Percentiles rank a stretch among this genome's conserved stretches.
These are phyloP conservation scores for Sarcophaga carnaria DNA, from an alignment of 2,888 invertebrate genomes.

Conservation along the genomic window DNA sequence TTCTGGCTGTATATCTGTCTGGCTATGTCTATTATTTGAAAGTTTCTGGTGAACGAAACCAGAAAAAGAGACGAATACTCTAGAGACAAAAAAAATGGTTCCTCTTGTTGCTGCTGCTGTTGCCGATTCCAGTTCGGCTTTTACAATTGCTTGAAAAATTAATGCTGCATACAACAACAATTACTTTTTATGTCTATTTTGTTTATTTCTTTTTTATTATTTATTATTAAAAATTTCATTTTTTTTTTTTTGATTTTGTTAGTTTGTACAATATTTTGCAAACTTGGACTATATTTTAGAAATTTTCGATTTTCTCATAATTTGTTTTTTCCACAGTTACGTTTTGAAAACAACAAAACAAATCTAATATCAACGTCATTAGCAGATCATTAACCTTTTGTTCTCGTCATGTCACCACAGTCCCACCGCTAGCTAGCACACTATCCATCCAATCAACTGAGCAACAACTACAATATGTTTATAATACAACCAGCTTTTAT, in stretches of 20 bases:
- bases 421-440: not conserved
- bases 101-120: conserved; percentile 39
- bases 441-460: conserved; percentile 12
- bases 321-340: conserved; percentile 16
- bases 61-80: conserved; percentile 21
- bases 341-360: conserved; percentile 16
- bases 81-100: conserved; percentile 33
- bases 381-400: conserved; percentile 64
- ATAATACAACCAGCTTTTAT: conserved; percentile 17
- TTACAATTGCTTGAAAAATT: conserved; percentile 53
- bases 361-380: conserved; percentile 45
- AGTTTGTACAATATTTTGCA: conserved; percentile 4
- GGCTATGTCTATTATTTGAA: conserved; percentile 20
- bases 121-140: conserved; percentile 13
- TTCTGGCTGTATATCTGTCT: conserved; percentile 36
- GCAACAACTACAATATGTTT: not conserved
- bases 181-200: not conserved
- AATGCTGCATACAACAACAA: conserved; percentile 37
- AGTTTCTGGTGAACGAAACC: conserved; percentile 27
- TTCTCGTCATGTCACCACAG: conserved; percentile 41
- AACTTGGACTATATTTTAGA: not conserved
- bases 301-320: conserved; percentile 23
- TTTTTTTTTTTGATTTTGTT: not conserved
- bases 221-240: not conserved
- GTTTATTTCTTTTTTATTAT: not conserved